Base-by-base conservation (phyloP, 1,140 invertebrate genomes). In the Atta texana region DNA sequence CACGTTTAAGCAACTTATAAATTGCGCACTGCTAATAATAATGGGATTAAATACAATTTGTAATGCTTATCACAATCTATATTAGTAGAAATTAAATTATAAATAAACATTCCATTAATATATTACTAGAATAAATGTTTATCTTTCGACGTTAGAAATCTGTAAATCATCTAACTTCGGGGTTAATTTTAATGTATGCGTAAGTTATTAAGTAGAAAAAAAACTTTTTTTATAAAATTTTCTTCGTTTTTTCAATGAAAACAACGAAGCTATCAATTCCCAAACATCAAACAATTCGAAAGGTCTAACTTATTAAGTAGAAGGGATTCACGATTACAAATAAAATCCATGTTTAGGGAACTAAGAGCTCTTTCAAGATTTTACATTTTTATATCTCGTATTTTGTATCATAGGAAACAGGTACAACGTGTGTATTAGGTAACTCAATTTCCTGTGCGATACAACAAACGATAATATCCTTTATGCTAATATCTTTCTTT, bases 381-480 rank as follows among this genome's bases (percentile, higher is more conserved):
- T 49, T 74, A 61, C 31, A 44, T 28, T 24, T 78, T 68, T 51
- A 69, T 74, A 16, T 51, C 69, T 82, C 39, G 28, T 16, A 51
- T 28, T 74, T 61, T 84, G 80, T 84, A 84, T 84, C 69, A 75
- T 84, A 84, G 80, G 80, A 84, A 84, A 84, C 69, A 84, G 80
- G 80, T 84, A 84, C 80, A 84, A 74, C 55, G 69, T 84, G 66
- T 71, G 44, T 75, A 55, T 75, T 75, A 84, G 80, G 69, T 84
- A 84, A 82, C 80, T 82, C 53, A 82, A 84, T 84, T 84, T 84
- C 69, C 80, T 84, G 69, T 84, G 39, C 28, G 55, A 84, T 84
- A 84, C 80, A 81, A 81, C 66, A 84, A 82, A 61, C 80, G 39
- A 74, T 75, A 84, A 84, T 28, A 82, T 75, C 57, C n/a, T 24